Base-by-base conservation (phyloP, 2,888 invertebrate genomes). In the Norana najaformis region DNA sequence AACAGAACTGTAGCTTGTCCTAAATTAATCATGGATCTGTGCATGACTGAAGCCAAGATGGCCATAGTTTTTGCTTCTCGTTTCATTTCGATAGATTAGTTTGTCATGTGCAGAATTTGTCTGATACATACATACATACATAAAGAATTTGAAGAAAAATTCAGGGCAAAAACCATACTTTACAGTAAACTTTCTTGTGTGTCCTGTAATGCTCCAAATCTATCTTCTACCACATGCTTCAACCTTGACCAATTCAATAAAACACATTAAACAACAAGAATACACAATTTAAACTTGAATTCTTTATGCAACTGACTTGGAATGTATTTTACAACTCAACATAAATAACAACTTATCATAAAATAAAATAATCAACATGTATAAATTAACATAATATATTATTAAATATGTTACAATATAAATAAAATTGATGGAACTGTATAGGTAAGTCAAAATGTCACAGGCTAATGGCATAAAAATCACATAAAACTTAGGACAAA, bases 251-350 rank as follows among this genome's bases (percentile, higher is more conserved):
- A n/a, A n/a, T 69, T 69, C 69, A 11, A 69, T 69, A 69, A 69
- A n/a, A 69, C 30, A 69, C n/a, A n/a, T n/a, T n/a, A 69, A 11
- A n/a, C 69, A 11, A 69, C 30, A 69, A 0, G 13, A 53, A 69
- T n/a, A 69, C 11, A n/a, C 30, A 0, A 69, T n/a, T n/a, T n/a
- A 30, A 30, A 69, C 69, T 85, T 14, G 36, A 85, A 85, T 85
- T 85, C 37, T 2, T 36, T 85, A 35, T 85, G 85, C 35, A 85
- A 37, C 34, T 35, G 6, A 85, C 37, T 6, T 85, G 85, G 85
- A 85, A 85, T 85, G 85, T 85, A 85, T 85, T 35, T 85, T 37
- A 37, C 35, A 85, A 85, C 85, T 85, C 35, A 85, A 36, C 35
- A 85, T 36, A 85, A 85, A 36, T 23, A 85, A 36, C 37, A 85